Conservation (phyloP, 2,797 vertebrate species). For the Chiloscyllium punctatum region DNA sequence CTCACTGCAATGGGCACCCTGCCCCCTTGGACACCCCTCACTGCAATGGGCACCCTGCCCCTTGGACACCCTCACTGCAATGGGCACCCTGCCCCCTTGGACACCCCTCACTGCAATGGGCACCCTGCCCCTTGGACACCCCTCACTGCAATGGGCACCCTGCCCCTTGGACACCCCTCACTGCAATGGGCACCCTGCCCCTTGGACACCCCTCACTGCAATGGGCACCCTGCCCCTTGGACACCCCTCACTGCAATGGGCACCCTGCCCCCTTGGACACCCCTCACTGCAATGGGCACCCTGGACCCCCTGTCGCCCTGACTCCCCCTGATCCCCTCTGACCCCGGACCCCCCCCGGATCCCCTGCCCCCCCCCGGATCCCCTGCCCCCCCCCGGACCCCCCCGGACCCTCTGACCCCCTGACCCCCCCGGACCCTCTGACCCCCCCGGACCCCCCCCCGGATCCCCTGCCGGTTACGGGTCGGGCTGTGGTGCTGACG, state of each 20-base stretch:
- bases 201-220: neutral
- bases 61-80: neutral
- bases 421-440: too few relatives aligned
- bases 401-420: too few relatives aligned
- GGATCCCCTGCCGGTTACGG: too few relatives aligned
- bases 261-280: neutral
- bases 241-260: accelerated
- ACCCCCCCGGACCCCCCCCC: too few relatives aligned
- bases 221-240: neutral
- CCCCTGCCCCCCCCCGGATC: too few relatives aligned
- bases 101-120: neutral
- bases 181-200: neutral
- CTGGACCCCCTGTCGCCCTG: too few relatives aligned
- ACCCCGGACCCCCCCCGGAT: too few relatives aligned
- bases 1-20: accelerated
- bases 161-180: neutral
- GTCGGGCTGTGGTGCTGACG: neutral
- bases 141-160: neutral
- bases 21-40: neutral
- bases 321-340: too few relatives aligned
- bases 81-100: neutral
- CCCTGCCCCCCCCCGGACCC: too few relatives aligned
- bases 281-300: neutral
- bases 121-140: neutral
- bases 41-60: constrained; percentile 12